Evolutionary conservation across 2,113 vertebrate genomes (phyloP), one percentile per base, ranked within the genome.

Genomic region (Pangasianodon hypophthalmus): DNA sequence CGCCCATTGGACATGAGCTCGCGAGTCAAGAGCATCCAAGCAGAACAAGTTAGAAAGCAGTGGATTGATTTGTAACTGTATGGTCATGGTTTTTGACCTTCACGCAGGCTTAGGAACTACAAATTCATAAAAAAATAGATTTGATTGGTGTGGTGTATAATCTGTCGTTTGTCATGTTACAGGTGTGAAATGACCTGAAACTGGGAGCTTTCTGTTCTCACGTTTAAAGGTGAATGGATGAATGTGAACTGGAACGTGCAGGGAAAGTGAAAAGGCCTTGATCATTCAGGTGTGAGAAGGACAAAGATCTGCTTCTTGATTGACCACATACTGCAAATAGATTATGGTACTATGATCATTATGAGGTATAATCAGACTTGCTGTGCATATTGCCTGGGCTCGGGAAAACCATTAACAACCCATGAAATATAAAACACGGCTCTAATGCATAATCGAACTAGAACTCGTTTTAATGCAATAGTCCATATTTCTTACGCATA

Each of bases 21-120:
- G 69, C 41, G 89, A 91, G 86, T 90, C 64, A 77, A 92, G 84
- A 77, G 89, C 87, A 93, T 80, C 88, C 88, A 93, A 87, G 56
- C 88, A 52, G 77, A 92, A 91, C 85, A 14, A 84, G 62, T 64
- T 46, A 32, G 54, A 75, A 81, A 86, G 87, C 67, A 24, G 60
- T 85, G 92, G 85, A 81, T 90, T 88, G 83, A 91, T 77, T 83
- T 82, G 44, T 81, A 84, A 84, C 56, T 56, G 37, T 88, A 84
- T 87, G 75, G 79, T 69, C 75, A 21, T 71, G 84, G 75, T 64
- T 64, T 84, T 92, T 87, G 91, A 90, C 91, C 89, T 90, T 90
- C 87, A 89, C 29, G 7, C 85, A 56, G 50, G 69, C 85, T 37
- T 18, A 89, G n/a, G 77, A 85, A 32, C 24, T 77, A 18, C n/a